A percentile compares a stretch with the other conserved stretches of the same genome.
Evolutionary conservation across 1,140 invertebrate genomes (phyloP).

Genomic region (Trypoxylus dichotomus): DNA sequence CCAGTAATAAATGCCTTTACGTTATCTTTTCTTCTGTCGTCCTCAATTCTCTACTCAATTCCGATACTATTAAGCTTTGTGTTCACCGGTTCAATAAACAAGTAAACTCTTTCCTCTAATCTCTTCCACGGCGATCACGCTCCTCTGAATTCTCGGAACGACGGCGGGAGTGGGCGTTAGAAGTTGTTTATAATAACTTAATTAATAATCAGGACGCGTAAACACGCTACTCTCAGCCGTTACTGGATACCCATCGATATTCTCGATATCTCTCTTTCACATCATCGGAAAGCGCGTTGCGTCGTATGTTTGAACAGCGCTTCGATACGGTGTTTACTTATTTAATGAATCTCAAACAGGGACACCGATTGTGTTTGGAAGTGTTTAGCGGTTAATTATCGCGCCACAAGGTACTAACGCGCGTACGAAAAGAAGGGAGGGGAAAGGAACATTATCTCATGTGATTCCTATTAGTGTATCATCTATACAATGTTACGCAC

Average conservation of each 20-base stretch:
- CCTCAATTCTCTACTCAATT: too few species aligned
- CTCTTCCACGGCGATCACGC: not conserved
- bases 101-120: not conserved
- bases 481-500: not conserved
- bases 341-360: constrained; percentile 3
- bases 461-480: not conserved
- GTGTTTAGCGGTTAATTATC: constrained; percentile 3
- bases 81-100: not conserved
- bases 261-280: not conserved
- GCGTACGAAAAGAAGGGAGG: not conserved
- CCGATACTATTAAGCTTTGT: too few species aligned
- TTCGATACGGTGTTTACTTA: not conserved
- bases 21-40: too few species aligned
- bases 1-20: too few species aligned
- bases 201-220: not conserved
- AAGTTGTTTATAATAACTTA: constrained; percentile 1
- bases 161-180: not conserved
- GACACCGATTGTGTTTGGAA: not conserved
- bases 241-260: not conserved
- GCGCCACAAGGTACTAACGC: not conserved
- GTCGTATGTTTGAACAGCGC: not conserved
- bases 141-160: not conserved
- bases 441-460: not conserved
- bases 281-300: not conserved
- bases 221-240: not conserved